A percentile compares a stretch with the other conserved stretches of the same genome.
phyloP scores from a whole-genome alignment of 2,113 vertebrate species.

The Tetrax tetrax region DNA sequence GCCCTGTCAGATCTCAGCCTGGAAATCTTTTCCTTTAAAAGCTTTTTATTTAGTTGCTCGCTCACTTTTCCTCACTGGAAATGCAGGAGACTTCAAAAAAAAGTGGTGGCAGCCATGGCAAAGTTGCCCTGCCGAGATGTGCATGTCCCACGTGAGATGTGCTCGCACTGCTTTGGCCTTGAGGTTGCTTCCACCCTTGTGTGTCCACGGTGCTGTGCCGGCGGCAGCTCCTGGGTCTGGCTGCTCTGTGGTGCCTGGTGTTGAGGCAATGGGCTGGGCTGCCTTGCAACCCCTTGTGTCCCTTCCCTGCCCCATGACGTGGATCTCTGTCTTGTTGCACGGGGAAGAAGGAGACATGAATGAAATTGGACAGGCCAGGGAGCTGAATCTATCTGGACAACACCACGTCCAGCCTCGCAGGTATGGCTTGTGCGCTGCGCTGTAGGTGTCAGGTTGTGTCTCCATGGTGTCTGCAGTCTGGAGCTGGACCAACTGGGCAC shows the following conservation, averaged over 20 bases:
- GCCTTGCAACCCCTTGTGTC: background rate
- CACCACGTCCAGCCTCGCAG: background rate
- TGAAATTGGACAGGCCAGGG: background rate
- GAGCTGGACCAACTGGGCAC: background rate
- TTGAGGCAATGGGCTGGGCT: background rate
- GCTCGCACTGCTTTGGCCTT: background rate
- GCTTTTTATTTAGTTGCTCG: background rate
- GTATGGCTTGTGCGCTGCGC: background rate
- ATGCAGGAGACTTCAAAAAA: background rate
- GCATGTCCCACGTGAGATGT: fast-evolving
- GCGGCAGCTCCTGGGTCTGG: background rate
- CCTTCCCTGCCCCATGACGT: fast-evolving
- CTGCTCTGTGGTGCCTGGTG: background rate
- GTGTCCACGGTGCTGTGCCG: background rate
- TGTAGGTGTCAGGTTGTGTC: background rate
- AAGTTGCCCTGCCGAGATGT: background rate
- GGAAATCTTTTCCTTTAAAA: background rate
- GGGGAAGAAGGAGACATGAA: background rate
- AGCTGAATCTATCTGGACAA: background rate
- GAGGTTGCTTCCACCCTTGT: background rate
- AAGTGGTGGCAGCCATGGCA: background rate
- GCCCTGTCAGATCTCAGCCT: background rate
- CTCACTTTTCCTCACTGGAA: background rate
- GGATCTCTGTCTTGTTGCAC: background rate
- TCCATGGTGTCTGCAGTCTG: background rate